A percentile compares a stretch with the other conserved stretches of the same genome.
These are phyloP conservation scores for Homarus gammarus DNA, from an alignment of 2,888 invertebrate genomes.

Conservation along the genomic window DNA sequence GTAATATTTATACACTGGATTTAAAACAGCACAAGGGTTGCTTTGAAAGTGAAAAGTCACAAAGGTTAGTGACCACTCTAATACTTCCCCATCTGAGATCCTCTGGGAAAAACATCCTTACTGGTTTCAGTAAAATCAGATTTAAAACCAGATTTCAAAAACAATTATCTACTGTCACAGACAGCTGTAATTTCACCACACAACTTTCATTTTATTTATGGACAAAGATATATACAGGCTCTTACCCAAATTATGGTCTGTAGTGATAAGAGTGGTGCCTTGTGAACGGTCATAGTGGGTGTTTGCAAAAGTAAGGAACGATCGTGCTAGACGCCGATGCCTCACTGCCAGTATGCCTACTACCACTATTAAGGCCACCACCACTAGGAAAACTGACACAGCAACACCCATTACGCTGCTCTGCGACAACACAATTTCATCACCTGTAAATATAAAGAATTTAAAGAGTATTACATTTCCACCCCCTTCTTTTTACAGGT, in stretches of 20 bases:
- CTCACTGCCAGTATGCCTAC: constrained; percentile 85
- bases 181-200: no score
- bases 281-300: constrained; percentile 92
- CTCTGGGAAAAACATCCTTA: no score
- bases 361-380: constrained; percentile 82
- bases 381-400: constrained; percentile 82
- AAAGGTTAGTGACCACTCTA: no score
- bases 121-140: no score
- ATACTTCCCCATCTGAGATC: no score
- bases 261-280: constrained; percentile 90
- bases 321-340: constrained; percentile 87
- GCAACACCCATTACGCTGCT: constrained; percentile 80
- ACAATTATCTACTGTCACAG: no score
- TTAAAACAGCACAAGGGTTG: no score
- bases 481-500: background rate
- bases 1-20: no score
- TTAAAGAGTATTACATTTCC: no score
- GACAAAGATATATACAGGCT: background rate
- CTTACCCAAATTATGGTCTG: constrained; percentile 84
- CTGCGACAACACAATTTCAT: constrained; percentile 76
- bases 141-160: no score
- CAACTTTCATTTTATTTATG: no score
- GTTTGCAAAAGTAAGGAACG: constrained; percentile 89
- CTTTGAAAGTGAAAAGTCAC: no score
- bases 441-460: constrained; percentile 32